These are phyloP conservation scores for Neelides folsomi DNA, from an alignment of 2,888 invertebrate genomes.

Conservation along the genomic window DNA sequence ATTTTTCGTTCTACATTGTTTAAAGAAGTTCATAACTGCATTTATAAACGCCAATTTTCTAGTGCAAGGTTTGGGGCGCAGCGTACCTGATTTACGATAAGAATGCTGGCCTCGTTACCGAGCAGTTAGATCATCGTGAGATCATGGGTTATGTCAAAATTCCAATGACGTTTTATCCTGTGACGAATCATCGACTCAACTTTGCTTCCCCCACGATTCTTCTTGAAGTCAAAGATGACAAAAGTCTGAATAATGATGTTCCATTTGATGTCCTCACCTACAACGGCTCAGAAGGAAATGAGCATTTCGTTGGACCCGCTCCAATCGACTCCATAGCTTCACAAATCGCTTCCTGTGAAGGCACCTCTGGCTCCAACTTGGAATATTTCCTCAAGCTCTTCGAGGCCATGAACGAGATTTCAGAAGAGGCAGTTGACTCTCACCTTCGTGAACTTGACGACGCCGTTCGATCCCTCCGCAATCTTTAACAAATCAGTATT, in stretches of 20 bases:
- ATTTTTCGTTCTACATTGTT: too few species aligned
- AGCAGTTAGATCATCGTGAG: slow-evolving; percentile 78
- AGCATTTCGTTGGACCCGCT: slow-evolving; percentile 64
- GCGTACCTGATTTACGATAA: slow-evolving; percentile 69
- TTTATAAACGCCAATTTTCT: slow-evolving; percentile 16
- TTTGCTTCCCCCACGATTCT: background rate
- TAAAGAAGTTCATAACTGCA: too few species aligned
- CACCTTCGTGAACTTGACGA: slow-evolving; percentile 64
- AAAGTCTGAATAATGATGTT: too few species aligned
- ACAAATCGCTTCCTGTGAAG: slow-evolving; percentile 58
- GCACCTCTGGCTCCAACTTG: slow-evolving; percentile 78
- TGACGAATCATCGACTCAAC: slow-evolving; percentile 27
- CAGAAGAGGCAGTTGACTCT: slow-evolving; percentile 56
- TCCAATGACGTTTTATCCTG: slow-evolving; percentile 57
- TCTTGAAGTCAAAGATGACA: background rate
- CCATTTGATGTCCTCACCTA: slow-evolving; percentile 64
- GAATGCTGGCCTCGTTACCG: slow-evolving; percentile 55
- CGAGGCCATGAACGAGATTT: slow-evolving; percentile 58
- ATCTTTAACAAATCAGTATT: too few species aligned
- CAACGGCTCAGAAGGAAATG: slow-evolving; percentile 67
- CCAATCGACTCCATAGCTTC: slow-evolving; percentile 61
- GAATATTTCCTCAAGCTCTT: slow-evolving; percentile 83
- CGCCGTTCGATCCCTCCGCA: slow-evolving; percentile 39
- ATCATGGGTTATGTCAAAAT: slow-evolving; percentile 77
- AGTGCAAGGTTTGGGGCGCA: slow-evolving; percentile 73